Conservation (phyloP, 2,113 vertebrate genomes). For the Dipodomys stephensi region DNA sequence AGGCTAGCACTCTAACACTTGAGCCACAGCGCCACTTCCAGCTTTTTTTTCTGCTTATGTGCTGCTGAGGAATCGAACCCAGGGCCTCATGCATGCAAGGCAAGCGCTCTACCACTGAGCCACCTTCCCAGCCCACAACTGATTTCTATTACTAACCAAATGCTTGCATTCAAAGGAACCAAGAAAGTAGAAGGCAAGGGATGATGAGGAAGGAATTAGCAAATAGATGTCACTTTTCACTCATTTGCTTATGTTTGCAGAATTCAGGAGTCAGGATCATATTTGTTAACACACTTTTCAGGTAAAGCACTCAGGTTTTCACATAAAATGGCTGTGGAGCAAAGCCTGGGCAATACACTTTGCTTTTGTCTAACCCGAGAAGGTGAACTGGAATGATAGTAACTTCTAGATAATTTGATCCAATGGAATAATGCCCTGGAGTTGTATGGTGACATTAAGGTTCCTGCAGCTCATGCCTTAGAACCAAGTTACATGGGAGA, state of each 20-base stretch:
- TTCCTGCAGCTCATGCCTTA: slow-evolving; percentile 59
- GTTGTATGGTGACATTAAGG: slow-evolving; percentile 40
- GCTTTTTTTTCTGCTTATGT: no score
- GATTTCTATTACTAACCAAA: neutral
- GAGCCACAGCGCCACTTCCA: no score
- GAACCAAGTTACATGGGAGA: slow-evolving; percentile 77
- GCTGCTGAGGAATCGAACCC: no score
- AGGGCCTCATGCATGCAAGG: no score
- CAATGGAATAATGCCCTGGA: slow-evolving; percentile 39
- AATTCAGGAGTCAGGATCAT: slow-evolving; percentile 16
- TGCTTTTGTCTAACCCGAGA: slow-evolving; percentile 36
- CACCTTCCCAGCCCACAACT: neutral
- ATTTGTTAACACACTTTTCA: slow-evolving; percentile 11
- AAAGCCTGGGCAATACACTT: neutral
- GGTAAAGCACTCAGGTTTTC: neutral
- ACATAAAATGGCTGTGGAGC: neutral
- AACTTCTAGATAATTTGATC: slow-evolving; percentile 67
- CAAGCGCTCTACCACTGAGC: no score
- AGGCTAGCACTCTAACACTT: no score
- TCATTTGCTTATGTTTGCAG: neutral
- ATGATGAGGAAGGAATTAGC: neutral
- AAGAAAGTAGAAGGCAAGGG: neutral
- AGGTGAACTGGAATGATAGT: slow-evolving; percentile 41
- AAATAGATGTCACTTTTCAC: neutral
- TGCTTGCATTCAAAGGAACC: neutral